Evolutionary conservation across 2,113 vertebrate genomes (phyloP).

Genomic region (Empidonax traillii): DNA sequence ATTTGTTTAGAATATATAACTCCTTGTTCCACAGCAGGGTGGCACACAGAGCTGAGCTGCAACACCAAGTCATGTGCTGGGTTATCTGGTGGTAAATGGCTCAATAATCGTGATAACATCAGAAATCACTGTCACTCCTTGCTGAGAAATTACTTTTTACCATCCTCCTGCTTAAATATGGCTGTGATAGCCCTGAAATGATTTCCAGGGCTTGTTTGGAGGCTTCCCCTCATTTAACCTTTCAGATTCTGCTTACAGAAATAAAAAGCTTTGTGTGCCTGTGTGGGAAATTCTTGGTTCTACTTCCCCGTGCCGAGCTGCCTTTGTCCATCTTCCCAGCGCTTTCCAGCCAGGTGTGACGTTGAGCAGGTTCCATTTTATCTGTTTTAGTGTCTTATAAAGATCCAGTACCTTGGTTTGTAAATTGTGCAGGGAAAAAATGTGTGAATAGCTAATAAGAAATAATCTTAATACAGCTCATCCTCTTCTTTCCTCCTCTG

Average conservation of each 20-base stretch:
- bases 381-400: constrained; percentile 8
- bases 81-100: constrained; percentile 66
- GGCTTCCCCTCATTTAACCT: constrained; percentile 42
- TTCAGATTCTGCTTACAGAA: background rate
- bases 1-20: constrained; percentile 43
- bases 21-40: constrained; percentile 61
- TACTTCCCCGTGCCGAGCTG: background rate
- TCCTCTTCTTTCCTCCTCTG: background rate
- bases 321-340: constrained; percentile 16
- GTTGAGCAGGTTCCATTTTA: background rate
- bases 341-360: constrained; percentile 29
- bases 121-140: constrained; percentile 66
- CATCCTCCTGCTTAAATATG: constrained; percentile 70
- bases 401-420: constrained; percentile 15
- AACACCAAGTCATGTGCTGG: constrained; percentile 45
- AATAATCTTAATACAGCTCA: constrained; percentile 36
- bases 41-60: constrained; percentile 56
- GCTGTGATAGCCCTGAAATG: constrained; percentile 62
- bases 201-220: constrained; percentile 41
- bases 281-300: background rate
- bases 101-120: constrained; percentile 73
- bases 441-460: constrained; percentile 32
- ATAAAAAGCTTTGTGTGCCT: background rate
- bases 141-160: constrained; percentile 66
- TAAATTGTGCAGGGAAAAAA: constrained; percentile 19